Evolutionary conservation across 2,113 vertebrate species (phyloP).

Genomic region (Chiloscyllium plagiosum): DNA sequence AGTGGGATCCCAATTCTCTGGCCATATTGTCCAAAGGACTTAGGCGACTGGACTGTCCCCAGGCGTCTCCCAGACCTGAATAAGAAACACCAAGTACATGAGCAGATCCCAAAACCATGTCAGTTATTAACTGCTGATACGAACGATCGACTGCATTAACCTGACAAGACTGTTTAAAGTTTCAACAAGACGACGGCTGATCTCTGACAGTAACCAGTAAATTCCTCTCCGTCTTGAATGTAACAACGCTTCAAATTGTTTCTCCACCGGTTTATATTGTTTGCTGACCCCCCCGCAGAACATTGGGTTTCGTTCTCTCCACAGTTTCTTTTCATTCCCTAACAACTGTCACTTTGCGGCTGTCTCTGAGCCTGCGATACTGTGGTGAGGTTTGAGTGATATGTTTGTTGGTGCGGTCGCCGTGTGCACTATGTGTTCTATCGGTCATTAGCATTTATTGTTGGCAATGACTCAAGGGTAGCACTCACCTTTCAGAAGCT

Average conservation of each 20-base stretch:
- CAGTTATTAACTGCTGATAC: not conserved
- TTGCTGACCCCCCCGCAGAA: not conserved
- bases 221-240: not conserved
- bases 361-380: not conserved
- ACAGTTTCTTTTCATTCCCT: not conserved
- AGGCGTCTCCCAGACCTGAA: conserved; percentile 79
- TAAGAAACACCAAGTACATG: not conserved
- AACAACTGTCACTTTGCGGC: not conserved
- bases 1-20: conserved; percentile 85
- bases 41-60: conserved; percentile 67
- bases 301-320: not conserved
- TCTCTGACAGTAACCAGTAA: not conserved
- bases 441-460: too few relatives aligned
- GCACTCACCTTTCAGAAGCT: not conserved
- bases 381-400: not conserved
- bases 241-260: not conserved
- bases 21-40: conserved; percentile 79
- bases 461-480: not conserved
- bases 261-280: not conserved
- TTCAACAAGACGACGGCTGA: not conserved
- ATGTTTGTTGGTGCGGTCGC: not conserved
- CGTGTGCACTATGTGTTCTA: not conserved
- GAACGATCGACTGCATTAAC: not conserved
- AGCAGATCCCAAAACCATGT: not conserved
- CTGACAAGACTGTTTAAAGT: not conserved